A percentile compares a stretch with the other conserved stretches of the same genome.
Conservation (phyloP, 2,888 invertebrate species). For the Germaria angustata region DNA sequence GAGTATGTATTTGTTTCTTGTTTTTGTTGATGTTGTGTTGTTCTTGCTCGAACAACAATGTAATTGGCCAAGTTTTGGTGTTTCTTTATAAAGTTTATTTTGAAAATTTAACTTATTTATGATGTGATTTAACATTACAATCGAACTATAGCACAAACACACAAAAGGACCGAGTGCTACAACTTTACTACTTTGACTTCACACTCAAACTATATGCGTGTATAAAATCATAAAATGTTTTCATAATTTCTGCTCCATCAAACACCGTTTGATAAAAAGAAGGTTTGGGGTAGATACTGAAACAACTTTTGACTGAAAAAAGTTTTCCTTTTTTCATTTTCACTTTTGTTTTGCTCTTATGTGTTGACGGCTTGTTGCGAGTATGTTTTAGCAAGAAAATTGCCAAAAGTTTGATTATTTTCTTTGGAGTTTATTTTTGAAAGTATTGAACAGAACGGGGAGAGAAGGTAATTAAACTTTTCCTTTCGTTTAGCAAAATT, state of each 20-base stretch:
- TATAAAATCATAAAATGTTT: background rate
- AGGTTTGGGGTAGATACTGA: background rate
- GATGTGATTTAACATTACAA: slow-evolving; percentile 9
- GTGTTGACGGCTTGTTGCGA: background rate
- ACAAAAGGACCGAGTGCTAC: background rate
- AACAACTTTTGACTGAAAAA: background rate
- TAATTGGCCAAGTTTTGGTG: background rate
- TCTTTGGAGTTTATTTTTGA: background rate
- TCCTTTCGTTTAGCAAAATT: background rate
- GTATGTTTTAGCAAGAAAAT: background rate
- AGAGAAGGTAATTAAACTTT: slow-evolving; percentile 19
- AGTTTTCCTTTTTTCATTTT: background rate
- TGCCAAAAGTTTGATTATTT: background rate
- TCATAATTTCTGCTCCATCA: background rate
- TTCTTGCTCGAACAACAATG: background rate
- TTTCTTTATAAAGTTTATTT: background rate
- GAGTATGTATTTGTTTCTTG: background rate
- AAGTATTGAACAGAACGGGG: background rate
- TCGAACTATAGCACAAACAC: background rate
- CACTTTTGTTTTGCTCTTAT: background rate
- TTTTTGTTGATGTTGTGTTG: too few relatives aligned
- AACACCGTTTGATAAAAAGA: background rate
- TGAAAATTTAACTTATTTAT: background rate
- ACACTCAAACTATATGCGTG: background rate
- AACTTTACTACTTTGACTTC: background rate